A percentile compares a stretch with the other conserved stretches of the same genome.
Evolutionary conservation across 2,888 invertebrate genomes (phyloP).

Genomic region (Agrilus biguttatus): DNA sequence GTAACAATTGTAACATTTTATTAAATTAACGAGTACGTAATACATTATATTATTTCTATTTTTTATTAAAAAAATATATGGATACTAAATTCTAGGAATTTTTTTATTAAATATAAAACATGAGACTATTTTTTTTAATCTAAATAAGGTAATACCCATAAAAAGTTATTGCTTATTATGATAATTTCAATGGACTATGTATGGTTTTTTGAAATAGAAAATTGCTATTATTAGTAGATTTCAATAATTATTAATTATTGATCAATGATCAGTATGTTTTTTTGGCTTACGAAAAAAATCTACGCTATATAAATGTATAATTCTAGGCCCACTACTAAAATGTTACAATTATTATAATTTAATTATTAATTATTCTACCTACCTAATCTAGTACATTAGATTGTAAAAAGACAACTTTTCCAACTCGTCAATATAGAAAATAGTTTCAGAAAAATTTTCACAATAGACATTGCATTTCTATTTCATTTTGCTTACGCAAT

Average conservation of each 20-base stretch:
- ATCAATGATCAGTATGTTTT: conserved; percentile 5
- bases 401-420: conserved; percentile 12
- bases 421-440: conserved; percentile 2
- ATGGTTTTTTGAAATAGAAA: no score
- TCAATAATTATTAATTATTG: no score
- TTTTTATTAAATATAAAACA: no score
- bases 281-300: conserved; percentile 13
- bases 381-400: conserved; percentile 21
- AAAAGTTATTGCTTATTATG: no score
- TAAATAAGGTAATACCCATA: no score
- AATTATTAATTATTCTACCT: conserved; percentile 26
- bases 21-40: conserved; percentile 1
- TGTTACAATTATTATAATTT: conserved; percentile 19
- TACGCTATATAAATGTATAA: conserved; percentile 19
- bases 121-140: no score
- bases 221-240: no score
- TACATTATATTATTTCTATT: no score
- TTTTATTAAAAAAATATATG: no score
- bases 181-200: no score
- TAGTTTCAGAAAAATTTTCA: conserved; percentile 4
- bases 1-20: conserved; percentile 2
- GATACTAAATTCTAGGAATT: no score
- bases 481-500: background rate
- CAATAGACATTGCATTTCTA: conserved; percentile 9
- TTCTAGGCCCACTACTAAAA: conserved; percentile 28